phyloP scores from a whole-genome alignment of 2,113 vertebrate species.

The Phyllostomus discolor region DNA sequence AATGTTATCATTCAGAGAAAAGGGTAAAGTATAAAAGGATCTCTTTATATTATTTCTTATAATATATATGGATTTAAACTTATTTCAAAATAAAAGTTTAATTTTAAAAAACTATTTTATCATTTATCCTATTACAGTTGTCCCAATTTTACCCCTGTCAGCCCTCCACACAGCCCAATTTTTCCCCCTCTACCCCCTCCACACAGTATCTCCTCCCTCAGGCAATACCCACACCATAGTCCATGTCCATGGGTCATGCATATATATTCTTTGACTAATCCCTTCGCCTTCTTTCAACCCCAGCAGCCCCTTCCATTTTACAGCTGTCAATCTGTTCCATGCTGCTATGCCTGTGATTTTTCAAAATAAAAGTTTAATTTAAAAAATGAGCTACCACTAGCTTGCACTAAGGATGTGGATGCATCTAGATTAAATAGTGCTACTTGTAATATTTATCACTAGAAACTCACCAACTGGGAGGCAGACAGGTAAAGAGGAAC shows the following conservation, averaged over 20 bases:
- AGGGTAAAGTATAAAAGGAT: neutral
- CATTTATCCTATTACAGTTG: too few relatives aligned
- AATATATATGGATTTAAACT: conserved; percentile 29
- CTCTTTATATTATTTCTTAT: neutral
- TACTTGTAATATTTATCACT: neutral
- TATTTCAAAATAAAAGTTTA: conserved; percentile 39
- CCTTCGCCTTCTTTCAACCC: too few relatives aligned
- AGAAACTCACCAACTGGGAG: conserved; percentile 2
- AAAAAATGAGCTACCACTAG: neutral
- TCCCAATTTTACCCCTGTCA: too few relatives aligned
- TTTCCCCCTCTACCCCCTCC: too few relatives aligned
- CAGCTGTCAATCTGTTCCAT: too few relatives aligned
- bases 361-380: conserved; percentile 34
- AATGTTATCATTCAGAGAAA: conserved; percentile 7
- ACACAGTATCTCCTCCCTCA: too few relatives aligned
- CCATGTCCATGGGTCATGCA: too few relatives aligned
- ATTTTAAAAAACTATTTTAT: neutral
- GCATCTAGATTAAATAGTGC: neutral
- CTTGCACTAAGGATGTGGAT: conserved; percentile 20
- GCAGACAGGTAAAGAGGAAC: neutral
- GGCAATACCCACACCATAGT: too few relatives aligned
- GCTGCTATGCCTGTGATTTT: neutral
- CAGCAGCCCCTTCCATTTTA: too few relatives aligned
- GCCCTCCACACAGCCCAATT: too few relatives aligned
- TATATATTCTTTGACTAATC: too few relatives aligned